phyloP scores from a whole-genome alignment of 2,888 invertebrate species.

The Rutpela maculata region DNA sequence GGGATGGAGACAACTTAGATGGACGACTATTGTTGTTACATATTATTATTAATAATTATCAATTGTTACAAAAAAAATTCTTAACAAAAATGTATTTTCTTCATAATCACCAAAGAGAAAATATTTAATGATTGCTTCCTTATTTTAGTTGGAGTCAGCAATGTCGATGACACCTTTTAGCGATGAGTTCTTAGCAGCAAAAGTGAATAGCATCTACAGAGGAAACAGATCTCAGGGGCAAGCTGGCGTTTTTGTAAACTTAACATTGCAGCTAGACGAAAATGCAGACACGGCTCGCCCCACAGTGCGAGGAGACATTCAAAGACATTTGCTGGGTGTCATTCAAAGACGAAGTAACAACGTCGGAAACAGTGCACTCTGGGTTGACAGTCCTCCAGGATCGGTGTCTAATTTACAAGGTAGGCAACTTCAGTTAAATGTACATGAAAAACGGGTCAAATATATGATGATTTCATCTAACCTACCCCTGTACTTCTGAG shows the following conservation, averaged over 20 bases:
- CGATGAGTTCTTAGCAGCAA: constrained; percentile 88
- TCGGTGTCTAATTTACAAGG: constrained; percentile 85
- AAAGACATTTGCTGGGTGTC: constrained; percentile 89
- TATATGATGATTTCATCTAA: too few species aligned
- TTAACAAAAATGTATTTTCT: too few species aligned
- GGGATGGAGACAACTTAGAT: too few species aligned
- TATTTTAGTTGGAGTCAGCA: constrained; percentile 87
- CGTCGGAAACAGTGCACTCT: constrained; percentile 90
- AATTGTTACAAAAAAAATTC: too few species aligned
- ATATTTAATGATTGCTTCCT: neutral
- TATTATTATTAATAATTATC: too few species aligned
- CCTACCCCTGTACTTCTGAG: too few species aligned
- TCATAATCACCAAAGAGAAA: too few species aligned
- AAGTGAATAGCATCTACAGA: constrained; percentile 86
- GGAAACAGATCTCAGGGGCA: constrained; percentile 82
- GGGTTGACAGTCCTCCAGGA: constrained; percentile 88
- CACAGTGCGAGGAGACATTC: constrained; percentile 84
- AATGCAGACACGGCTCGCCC: constrained; percentile 83
- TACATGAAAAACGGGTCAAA: too few species aligned
- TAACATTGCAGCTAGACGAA: constrained; percentile 88
- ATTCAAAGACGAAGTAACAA: constrained; percentile 90
- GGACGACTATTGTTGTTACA: too few species aligned
- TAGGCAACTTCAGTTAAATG: constrained; percentile 63
- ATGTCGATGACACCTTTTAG: constrained; percentile 95
- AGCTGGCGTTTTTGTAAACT: constrained; percentile 89